Evolutionary conservation across 2,113 vertebrate species (phyloP).

Genomic region (Tapirus terrestris): DNA sequence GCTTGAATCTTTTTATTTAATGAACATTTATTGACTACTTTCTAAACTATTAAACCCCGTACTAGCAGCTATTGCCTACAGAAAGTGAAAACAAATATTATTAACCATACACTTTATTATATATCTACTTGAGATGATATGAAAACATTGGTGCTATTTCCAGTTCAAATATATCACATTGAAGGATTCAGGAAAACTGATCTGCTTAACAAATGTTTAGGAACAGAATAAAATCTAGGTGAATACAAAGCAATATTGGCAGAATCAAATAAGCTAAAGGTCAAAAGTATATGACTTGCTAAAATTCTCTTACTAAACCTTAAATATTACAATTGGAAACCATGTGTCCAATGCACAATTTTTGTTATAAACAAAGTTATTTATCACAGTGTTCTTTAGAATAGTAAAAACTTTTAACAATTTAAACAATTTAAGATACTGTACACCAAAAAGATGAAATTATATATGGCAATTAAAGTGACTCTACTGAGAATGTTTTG

Average conservation of each 20-base stretch:
- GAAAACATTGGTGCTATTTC: constrained; percentile 23
- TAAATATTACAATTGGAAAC: constrained; percentile 1
- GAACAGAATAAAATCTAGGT: constrained; percentile 31
- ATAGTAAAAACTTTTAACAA: constrained; percentile 41
- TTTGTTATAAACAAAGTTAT: constrained; percentile 35
- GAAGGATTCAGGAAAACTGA: constrained; percentile 23
- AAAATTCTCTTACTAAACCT: constrained; percentile 14
- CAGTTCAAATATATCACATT: neutral
- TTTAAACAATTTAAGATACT: neutral
- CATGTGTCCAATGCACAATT: neutral
- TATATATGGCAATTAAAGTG: neutral
- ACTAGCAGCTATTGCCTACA: neutral
- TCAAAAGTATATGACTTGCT: neutral
- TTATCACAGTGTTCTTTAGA: constrained; percentile 19
- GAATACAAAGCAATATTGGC: neutral
- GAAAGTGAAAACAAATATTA: neutral
- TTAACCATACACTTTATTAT: neutral
- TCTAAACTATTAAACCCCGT: constrained; percentile 45
- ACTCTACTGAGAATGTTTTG: neutral
- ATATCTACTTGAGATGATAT: neutral
- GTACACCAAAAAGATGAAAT: neutral
- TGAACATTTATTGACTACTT: constrained; percentile 40
- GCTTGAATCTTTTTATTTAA: constrained; percentile 17
- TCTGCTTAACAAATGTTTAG: constrained; percentile 32
- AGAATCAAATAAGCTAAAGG: constrained; percentile 46